A percentile compares a stretch with the other conserved stretches of the same genome.
Conservation (phyloP, 92 coral and sea anemone genomes). For the Parazoanthus atlanticus region DNA sequence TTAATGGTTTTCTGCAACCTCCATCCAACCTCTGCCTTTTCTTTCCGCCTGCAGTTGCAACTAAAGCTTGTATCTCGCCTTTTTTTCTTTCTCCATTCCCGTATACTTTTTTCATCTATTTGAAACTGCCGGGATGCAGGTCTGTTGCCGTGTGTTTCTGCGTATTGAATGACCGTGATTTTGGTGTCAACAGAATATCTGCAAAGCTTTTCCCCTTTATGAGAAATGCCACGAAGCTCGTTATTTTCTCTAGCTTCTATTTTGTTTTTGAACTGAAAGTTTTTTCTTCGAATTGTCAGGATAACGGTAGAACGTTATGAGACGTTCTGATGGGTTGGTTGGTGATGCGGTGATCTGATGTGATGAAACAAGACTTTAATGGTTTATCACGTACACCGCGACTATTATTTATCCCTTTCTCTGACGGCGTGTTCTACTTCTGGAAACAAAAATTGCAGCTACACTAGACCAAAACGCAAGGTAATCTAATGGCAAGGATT, state of each 20-base stretch:
- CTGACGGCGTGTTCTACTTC: too few relatives aligned
- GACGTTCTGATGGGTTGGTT: too few relatives aligned
- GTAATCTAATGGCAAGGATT: conserved; percentile 52
- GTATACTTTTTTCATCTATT: background rate
- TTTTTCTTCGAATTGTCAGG: too few relatives aligned
- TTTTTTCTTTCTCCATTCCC: conserved; percentile 31
- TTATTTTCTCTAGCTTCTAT: background rate
- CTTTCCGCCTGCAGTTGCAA: conserved; percentile 31
- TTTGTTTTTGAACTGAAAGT: background rate
- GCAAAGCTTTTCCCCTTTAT: background rate
- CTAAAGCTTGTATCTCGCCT: conserved; percentile 6
- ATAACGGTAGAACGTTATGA: too few relatives aligned
- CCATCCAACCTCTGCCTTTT: conserved; percentile 24
- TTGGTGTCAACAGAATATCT: background rate
- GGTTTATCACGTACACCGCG: too few relatives aligned
- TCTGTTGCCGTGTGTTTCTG: conserved; percentile 75
- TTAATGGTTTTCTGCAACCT: conserved; percentile 32
- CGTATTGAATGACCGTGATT: conserved; percentile 57
- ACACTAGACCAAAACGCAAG: too few relatives aligned
- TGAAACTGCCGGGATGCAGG: conserved; percentile 65
- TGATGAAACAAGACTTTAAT: too few relatives aligned
- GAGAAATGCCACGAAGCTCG: too few relatives aligned
- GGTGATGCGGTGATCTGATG: too few relatives aligned
- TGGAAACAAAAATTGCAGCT: too few relatives aligned
- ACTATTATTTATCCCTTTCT: too few relatives aligned